Evolutionary conservation across 2,888 invertebrate species (phyloP), one percentile per base, ranked within the genome.

Genomic region (Phyllotreta striolata): DNA sequence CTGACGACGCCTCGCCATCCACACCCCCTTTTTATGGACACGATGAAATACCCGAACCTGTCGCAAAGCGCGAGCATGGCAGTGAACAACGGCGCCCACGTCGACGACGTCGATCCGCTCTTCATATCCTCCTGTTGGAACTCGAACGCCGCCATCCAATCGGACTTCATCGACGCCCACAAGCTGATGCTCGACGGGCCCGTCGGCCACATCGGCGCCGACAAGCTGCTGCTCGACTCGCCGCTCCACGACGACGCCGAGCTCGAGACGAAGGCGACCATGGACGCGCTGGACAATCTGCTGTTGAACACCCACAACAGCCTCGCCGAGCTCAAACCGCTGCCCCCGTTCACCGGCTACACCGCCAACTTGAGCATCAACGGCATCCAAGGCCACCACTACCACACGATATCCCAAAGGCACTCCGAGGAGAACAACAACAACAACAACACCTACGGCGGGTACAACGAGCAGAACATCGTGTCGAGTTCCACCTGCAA

Each of bases 271-370:
- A 81, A 77, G 73, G 78, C 76, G 13, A 84, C 85, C 0, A 81
- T 86, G 75, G 92, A 92, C 77, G 89, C 89, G 34, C 86, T 92
- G 76, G 70, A 68, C 49, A 70, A 68, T 14, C 46, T 67, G 10
- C 38, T 67, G 44, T 41, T 67, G 91, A 65, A 56, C 55, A 46
- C 63, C 39, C 65, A 75, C 43, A 85, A 87, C 49, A 89, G 88
- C 55, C 84, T 93, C 67, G 92, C 93, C 39, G 95, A 95, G 77
- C 84, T 94, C 68, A 95, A 94, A 78, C 91, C 91, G 0, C 83
- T 95, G 72, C 94, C 94, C 3, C 94, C 95, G 4, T 93, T 94
- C 80, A 91, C 92, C 47, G 91, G 91, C 35, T 93, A 93, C 82
- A 92, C 93, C 12, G 92, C 92, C 0, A 92, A 93, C 75, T 83